Base-by-base conservation (phyloP, 1,140 invertebrate genomes). In the Drosophila pseudoananassae region DNA sequence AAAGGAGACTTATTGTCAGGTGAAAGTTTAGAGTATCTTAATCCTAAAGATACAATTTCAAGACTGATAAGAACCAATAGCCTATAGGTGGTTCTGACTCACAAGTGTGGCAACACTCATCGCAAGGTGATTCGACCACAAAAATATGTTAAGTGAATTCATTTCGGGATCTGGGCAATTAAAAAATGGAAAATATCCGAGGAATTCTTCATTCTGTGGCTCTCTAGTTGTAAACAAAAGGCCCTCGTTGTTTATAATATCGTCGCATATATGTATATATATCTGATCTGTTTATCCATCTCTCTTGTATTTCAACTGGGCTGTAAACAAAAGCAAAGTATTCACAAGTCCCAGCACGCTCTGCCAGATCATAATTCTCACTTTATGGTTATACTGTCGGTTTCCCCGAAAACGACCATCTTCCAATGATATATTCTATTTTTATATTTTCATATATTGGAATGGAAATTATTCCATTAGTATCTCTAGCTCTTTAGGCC, bases 261-360 rank as follows among this genome's bases (percentile, higher is more conserved):
- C 17, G 59, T 72, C 56, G 72, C 81, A 56, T 69, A 55, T 29
- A 69, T n/a, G n/a, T 36, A 66, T 43, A 3, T 69, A 36, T 49
- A 66, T 68, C 15, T 29, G 10, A 33, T 68, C 61, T 68, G 49
- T 55, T 31, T 68, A 55, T 47, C 31, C 33, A 55, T 55, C 20
- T 61, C 33, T 36, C 65, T 58, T 33, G 23, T 17, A 69, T 68
- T 68, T 55, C 63, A 54, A 29, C 31, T 7, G 27, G 40, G 31
- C 8, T 63, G 58, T 83, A 84, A 76, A 84, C 81, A 84, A 80
- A 54, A 6, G 23, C 33, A n/a, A 54, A 53, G 45, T 64, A 85
- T 84, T 83, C 76, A 80, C 72, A 75, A 66, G 51, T 54, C 51
- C n/a, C 49, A 57, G 50, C 45, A 57, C 59, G 52, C 52, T 56